phyloP scores from a whole-genome alignment of 1,140 invertebrate genomes.

The Temnothorax curvispinosus region DNA sequence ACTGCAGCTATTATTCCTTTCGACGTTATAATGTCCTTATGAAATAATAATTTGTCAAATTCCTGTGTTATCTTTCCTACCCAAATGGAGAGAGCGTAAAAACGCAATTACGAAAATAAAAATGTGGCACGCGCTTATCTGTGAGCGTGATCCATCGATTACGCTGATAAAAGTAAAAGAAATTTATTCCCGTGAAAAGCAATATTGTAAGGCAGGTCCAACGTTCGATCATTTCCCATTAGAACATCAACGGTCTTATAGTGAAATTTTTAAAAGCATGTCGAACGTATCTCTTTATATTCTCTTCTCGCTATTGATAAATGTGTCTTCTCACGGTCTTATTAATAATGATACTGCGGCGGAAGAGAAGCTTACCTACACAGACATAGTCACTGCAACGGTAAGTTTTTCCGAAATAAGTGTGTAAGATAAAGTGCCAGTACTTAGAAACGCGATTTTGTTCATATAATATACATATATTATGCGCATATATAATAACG shows the following conservation, averaged over 20 bases:
- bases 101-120: not conserved
- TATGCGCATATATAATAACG: not conserved
- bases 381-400: constrained; percentile 33
- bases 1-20: not conserved
- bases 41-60: constrained; percentile 8
- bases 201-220: not conserved
- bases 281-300: not conserved
- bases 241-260: not conserved
- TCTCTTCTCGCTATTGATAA: constrained; percentile 1
- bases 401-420: constrained; percentile 17
- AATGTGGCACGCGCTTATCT: not conserved
- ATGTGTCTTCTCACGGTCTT: not conserved
- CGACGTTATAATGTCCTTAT: not conserved
- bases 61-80: not conserved
- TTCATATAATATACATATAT: not conserved
- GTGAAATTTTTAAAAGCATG: not conserved
- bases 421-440: not conserved
- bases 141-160: not conserved
- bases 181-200: not conserved
- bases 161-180: not conserved
- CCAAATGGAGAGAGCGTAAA: not conserved
- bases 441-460: not conserved
- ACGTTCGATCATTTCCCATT: not conserved
- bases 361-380: not conserved
- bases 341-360: not conserved